phyloP scores from a whole-genome alignment of 1,140 invertebrate species.

The Lerema accius region DNA sequence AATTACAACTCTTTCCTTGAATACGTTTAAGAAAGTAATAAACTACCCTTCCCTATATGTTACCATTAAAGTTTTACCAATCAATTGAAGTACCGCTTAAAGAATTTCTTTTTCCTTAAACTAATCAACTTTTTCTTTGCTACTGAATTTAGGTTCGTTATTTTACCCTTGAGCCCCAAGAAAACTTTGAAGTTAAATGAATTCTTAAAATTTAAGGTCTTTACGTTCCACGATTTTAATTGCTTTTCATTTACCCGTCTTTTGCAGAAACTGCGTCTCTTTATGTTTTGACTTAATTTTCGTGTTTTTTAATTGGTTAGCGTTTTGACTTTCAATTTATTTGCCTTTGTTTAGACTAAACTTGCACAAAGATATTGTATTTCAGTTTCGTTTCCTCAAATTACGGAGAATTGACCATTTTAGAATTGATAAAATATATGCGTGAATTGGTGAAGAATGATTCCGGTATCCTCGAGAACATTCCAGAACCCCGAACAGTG shows the following conservation, averaged over 20 bases:
- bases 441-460: too few relatives aligned
- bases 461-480: not conserved
- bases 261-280: slow-evolving; percentile 31
- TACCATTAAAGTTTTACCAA: not conserved
- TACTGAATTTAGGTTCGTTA: slow-evolving; percentile 24
- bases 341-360: too few relatives aligned
- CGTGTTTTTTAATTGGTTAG: not conserved
- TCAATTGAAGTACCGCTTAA: slow-evolving; percentile 6
- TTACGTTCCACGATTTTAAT: slow-evolving; percentile 42
- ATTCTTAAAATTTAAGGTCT: slow-evolving; percentile 25
- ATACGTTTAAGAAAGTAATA: too few relatives aligned
- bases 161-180: slow-evolving; percentile 14
- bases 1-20: too few relatives aligned
- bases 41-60: too few relatives aligned
- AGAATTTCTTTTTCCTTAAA: slow-evolving; percentile 8
- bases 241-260: slow-evolving; percentile 42
- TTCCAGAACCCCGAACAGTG: not conserved
- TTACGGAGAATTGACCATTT: too few relatives aligned
- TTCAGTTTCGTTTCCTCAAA: too few relatives aligned
- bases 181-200: slow-evolving; percentile 28
- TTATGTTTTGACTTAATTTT: slow-evolving; percentile 16
- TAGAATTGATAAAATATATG: too few relatives aligned
- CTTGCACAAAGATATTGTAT: too few relatives aligned
- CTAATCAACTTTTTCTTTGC: slow-evolving; percentile 14
- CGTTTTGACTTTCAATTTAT: too few relatives aligned